These are phyloP conservation scores for Acridotheres tristis DNA, from an alignment of 2,797 vertebrate genomes.

Conservation along the genomic window DNA sequence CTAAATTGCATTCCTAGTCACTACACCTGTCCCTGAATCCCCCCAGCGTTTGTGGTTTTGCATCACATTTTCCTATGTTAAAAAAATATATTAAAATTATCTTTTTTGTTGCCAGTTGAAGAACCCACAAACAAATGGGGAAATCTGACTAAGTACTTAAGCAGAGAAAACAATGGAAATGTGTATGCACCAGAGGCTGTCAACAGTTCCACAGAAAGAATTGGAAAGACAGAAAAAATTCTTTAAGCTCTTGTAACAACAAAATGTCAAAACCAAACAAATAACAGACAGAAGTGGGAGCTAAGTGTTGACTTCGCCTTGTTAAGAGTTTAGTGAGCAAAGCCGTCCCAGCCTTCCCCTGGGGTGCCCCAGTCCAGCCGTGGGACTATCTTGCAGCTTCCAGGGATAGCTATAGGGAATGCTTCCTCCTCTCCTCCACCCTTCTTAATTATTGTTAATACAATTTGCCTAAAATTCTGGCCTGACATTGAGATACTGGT, in stretches of 20 bases:
- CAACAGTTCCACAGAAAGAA: constrained; percentile 33
- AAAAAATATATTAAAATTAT: not conserved
- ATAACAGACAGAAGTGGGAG: constrained; percentile 35
- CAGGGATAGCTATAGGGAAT: not conserved
- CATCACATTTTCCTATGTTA: constrained; percentile 42
- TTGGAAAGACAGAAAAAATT: constrained; percentile 18
- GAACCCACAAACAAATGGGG: constrained; percentile 29
- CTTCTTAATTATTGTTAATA: not conserved
- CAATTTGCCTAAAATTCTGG: not conserved
- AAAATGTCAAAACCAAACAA: constrained; percentile 47
- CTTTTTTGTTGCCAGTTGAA: constrained; percentile 23
- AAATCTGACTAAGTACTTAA: constrained; percentile 60
- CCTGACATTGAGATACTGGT: constrained; percentile 8
- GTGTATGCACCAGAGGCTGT: constrained; percentile 39
- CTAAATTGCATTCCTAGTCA: not conserved
- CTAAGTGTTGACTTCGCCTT: constrained; percentile 17
- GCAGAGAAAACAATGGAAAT: constrained; percentile 64
- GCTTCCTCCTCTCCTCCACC: not conserved
- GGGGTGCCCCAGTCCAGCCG: not conserved
- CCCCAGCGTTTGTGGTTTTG: constrained; percentile 18
- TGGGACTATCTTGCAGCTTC: not conserved
- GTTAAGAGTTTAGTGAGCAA: not conserved
- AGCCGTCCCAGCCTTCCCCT: not conserved
- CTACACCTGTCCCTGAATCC: constrained; percentile 39
- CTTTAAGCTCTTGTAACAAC: constrained; percentile 58